Evolutionary conservation across 2,888 invertebrate genomes (phyloP).

Genomic region (Portevinia maculata): DNA sequence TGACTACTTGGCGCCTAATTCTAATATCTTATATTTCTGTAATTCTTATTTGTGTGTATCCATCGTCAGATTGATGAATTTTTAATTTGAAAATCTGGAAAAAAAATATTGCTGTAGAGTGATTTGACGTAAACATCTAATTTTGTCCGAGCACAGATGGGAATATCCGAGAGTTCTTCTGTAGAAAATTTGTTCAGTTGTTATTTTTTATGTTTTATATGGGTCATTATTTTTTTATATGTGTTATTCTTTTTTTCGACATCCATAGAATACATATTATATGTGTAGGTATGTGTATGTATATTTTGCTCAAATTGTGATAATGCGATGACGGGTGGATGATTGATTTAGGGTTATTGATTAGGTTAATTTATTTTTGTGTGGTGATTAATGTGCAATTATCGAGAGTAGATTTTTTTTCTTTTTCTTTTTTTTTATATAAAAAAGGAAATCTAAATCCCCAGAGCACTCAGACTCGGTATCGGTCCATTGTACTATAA

Average conservation of each 20-base stretch:
- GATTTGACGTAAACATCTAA: slow-evolving; percentile 49
- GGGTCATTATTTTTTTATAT: background rate
- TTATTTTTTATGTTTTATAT: background rate
- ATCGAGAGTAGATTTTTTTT: too few relatives aligned
- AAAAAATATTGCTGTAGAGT: slow-evolving; percentile 37
- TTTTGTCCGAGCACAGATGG: slow-evolving; percentile 21
- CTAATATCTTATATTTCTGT: slow-evolving; percentile 24
- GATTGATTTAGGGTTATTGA: slow-evolving; percentile 46
- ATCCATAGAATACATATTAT: too few relatives aligned
- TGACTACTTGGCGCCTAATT: slow-evolving; percentile 20
- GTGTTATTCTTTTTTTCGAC: slow-evolving; percentile 2
- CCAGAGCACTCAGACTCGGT: too few relatives aligned
- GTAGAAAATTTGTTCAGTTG: slow-evolving; percentile 18
- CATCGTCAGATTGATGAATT: slow-evolving; percentile 50
- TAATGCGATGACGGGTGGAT: slow-evolving; percentile 17
- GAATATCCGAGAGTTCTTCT: slow-evolving; percentile 19
- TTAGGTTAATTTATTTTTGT: slow-evolving; percentile 34
- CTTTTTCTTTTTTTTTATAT: too few relatives aligned
- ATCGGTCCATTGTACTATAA: too few relatives aligned
- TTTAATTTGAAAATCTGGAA: slow-evolving; percentile 38
- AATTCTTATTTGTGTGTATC: too few relatives aligned
- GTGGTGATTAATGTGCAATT: slow-evolving; percentile 46
- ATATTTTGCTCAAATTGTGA: background rate
- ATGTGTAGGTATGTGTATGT: background rate
- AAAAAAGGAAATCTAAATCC: too few relatives aligned